Evolutionary conservation across 1,140 invertebrate genomes (phyloP).

Genomic region (Battus philenor): DNA sequence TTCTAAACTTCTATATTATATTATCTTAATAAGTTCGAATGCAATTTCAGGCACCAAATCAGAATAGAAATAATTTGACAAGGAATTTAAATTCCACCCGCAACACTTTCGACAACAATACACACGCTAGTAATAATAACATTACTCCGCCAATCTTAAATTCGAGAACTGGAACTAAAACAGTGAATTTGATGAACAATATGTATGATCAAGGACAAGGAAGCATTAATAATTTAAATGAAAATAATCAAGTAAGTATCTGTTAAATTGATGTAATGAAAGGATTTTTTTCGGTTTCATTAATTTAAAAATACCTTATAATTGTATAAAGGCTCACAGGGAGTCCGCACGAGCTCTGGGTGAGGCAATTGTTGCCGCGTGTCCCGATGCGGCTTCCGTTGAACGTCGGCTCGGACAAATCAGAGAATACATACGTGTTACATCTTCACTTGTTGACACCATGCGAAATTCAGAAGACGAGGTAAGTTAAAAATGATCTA

Average conservation of each 20-base stretch:
- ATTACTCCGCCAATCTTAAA: conserved; percentile 41
- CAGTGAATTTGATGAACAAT: conserved; percentile 66
- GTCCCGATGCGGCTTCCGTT: conserved; percentile 75
- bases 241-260: conserved; percentile 60
- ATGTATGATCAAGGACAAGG: conserved; percentile 66
- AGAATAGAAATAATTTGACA: conserved; percentile 63
- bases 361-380: conserved; percentile 65
- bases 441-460: conserved; percentile 78
- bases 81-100: conserved; percentile 60
- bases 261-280: no score
- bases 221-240: conserved; percentile 61
- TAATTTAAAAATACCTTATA: conserved; percentile 9
- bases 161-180: conserved; percentile 49
- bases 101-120: conserved; percentile 55
- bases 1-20: no score
- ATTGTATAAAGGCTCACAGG: conserved; percentile 39
- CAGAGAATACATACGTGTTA: conserved; percentile 79
- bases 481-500: conserved; percentile 53
- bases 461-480: conserved; percentile 79
- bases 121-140: conserved; percentile 54
- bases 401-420: conserved; percentile 79
- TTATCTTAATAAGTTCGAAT: no score
- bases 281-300: no score
- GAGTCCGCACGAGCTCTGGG: conserved; percentile 61
- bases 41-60: conserved; percentile 55